phyloP scores from a whole-genome alignment of 37 sponge, comb jelly and placozoan genomes.

The Lycopodina hypogea region DNA sequence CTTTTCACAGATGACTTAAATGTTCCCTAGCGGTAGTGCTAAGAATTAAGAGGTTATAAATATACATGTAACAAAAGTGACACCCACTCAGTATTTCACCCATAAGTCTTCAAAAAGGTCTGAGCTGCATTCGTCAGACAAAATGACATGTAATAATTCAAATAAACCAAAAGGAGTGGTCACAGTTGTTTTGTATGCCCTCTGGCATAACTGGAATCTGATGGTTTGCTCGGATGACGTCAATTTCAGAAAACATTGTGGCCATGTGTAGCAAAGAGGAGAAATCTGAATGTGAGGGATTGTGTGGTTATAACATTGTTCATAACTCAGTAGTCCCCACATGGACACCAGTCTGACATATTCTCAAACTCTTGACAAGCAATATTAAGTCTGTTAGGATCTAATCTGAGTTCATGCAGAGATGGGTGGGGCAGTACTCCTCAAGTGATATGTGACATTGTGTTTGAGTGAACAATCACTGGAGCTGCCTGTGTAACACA shows the following conservation, averaged over 20 bases:
- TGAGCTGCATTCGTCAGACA: conserved; percentile 51
- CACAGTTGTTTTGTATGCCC: conserved; percentile 62
- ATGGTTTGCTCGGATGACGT: conserved; percentile 54
- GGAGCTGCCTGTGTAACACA: no score
- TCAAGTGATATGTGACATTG: conserved; percentile 48
- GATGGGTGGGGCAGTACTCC: conserved; percentile 40
- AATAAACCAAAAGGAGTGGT: conserved; percentile 67
- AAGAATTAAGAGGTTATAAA: conserved; percentile 47
- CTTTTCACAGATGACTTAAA: no score
- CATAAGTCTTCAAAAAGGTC: conserved; percentile 58
- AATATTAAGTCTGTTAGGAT: conserved; percentile 31
- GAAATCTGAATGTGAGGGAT: conserved; percentile 56
- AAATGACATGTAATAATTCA: conserved; percentile 62
- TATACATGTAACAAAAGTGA: conserved; percentile 34
- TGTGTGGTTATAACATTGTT: conserved; percentile 46
- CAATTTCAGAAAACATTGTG: conserved; percentile 55
- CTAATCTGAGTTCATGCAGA: conserved; percentile 19
- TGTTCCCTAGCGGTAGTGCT: conserved; percentile 41
- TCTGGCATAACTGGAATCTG: conserved; percentile 52
- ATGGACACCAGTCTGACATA: conserved; percentile 67
- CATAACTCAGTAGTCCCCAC: conserved; percentile 68
- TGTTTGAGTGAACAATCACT: conserved; percentile 46
- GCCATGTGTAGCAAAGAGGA: conserved; percentile 27
- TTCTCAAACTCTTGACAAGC: conserved; percentile 69
- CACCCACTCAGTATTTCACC: conserved; percentile 59